phyloP scores from a whole-genome alignment of 2,888 invertebrate species.

The Dimorphilus gyrociliatus region DNA sequence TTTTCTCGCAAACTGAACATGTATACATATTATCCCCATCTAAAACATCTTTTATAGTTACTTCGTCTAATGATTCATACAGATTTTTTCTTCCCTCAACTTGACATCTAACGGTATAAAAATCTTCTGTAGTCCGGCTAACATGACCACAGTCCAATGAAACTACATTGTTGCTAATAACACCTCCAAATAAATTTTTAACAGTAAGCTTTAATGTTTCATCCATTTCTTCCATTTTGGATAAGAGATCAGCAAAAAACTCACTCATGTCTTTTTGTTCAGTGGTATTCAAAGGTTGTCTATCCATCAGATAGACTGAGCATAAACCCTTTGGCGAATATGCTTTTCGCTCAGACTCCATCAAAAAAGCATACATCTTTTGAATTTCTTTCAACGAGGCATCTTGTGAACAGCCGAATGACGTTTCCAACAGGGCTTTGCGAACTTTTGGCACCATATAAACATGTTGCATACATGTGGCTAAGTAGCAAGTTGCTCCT shows the following conservation, averaged over 20 bases:
- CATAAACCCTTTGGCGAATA: conserved; percentile 89
- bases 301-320: conserved; percentile 90
- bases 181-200: conserved; percentile 78
- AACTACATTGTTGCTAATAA: conserved; percentile 83
- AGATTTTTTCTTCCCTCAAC: conserved; percentile 43
- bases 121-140: conserved; percentile 80
- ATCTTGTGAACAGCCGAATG: conserved; percentile 44
- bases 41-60: conserved; percentile 87
- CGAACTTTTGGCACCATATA: conserved; percentile 99
- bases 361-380: conserved; percentile 62
- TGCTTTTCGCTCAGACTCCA: conserved; percentile 83
- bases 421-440: conserved; percentile 2
- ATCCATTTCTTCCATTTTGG: conserved; percentile 88
- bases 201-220: conserved; percentile 50
- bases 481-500: conserved; percentile 94
- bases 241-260: conserved; percentile 87
- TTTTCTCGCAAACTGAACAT: conserved; percentile 81
- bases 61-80: conserved; percentile 73
- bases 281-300: conserved; percentile 81
- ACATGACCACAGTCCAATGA: conserved; percentile 88
- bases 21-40: conserved; percentile 97
- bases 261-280: conserved; percentile 97
- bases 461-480: conserved; percentile 86
- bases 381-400: conserved; percentile 70
- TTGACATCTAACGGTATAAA: conserved; percentile 87